These are phyloP conservation scores for Megamerina dolium DNA, from an alignment of 2,888 invertebrate genomes.

Conservation along the genomic window DNA sequence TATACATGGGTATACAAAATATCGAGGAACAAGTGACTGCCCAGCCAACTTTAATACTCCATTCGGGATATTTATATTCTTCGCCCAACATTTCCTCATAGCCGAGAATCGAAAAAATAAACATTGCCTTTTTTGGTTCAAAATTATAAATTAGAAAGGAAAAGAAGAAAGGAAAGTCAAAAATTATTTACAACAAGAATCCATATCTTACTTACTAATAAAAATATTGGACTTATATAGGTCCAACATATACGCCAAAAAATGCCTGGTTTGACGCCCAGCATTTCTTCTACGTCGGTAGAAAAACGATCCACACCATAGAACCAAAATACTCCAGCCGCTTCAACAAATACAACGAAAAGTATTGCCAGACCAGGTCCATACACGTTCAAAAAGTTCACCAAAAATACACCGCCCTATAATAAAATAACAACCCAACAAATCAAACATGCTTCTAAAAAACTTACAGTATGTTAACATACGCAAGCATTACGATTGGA, in stretches of 20 bases:
- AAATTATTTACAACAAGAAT: not conserved
- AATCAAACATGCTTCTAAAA: no score
- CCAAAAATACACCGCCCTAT: slow-evolving; percentile 83
- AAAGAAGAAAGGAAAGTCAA: not conserved
- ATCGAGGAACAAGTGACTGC: slow-evolving; percentile 77
- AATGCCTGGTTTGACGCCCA: slow-evolving; percentile 69
- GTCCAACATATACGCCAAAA: slow-evolving; percentile 85
- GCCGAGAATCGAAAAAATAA: slow-evolving; percentile 73
- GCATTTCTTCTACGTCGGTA: slow-evolving; percentile 74
- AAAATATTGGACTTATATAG: slow-evolving; percentile 78
- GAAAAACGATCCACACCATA: slow-evolving; percentile 80
- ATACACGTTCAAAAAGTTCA: slow-evolving; percentile 80
- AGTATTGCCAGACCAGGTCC: slow-evolving; percentile 82
- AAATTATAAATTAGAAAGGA: not conserved
- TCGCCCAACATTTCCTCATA: slow-evolving; percentile 75
- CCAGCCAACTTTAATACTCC: slow-evolving; percentile 79
- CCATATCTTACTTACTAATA: slow-evolving; percentile 56
- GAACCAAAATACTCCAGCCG: slow-evolving; percentile 84
- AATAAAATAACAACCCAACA: slow-evolving; percentile 5
- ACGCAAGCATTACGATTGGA: no score
- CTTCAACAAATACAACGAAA: slow-evolving; percentile 87
- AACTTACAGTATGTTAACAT: no score
- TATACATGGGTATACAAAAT: slow-evolving; percentile 77
- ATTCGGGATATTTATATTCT: slow-evolving; percentile 68
- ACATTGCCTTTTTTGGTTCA: slow-evolving; percentile 58